Base-by-base conservation (phyloP, 2,797 vertebrate species). In the Remorina albescens region DNA sequence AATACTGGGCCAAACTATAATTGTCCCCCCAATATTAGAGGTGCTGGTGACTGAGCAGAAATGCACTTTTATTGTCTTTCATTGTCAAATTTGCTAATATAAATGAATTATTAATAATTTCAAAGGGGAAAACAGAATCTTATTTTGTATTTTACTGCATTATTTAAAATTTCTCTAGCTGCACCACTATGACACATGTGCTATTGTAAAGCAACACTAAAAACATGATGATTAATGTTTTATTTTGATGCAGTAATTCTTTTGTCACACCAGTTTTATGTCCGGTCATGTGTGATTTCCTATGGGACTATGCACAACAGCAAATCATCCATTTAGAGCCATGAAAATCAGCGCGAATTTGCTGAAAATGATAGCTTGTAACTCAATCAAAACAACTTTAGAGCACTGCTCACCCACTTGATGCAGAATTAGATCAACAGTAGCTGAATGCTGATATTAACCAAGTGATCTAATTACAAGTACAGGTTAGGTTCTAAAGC, bases 391-490 rank as follows among this genome's bases (percentile, higher is more conserved):
- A 69, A 78, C 66, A 79, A 90, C 83, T 94, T 92, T 87, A 83
- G 80, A 88, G 90, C 86, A 78, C 63, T 62, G 76, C 82, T 87
- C 88, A 80, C 80, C 89, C 83, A 90, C 91, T 92, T 85, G 39
- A 75, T 25, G 42, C 68, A 37, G 73, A 90, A 95, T 94, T 76
- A 59, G 87, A 94, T 95, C 91, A 93, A 86, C 86, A 85, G 80
- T 90, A 85, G 83, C 78, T 51, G 41, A 93, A 93, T 71, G 90
- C 89, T 88, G 89, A 92, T 94, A 93, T 95, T 93, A 94, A 94
- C 91, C 90, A 86, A 82, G 88, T 92, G 86, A 95, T 95, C 86
- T 85, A 83, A 95, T 95, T 95, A 95, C 87, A 85, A 88, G 85
- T 91, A 83, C 90, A 91, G 91, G 87, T 93, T 94, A 87, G 90